Evolutionary conservation across 2,797 vertebrate genomes (phyloP).

Genomic region (Podarcis lilfordi): DNA sequence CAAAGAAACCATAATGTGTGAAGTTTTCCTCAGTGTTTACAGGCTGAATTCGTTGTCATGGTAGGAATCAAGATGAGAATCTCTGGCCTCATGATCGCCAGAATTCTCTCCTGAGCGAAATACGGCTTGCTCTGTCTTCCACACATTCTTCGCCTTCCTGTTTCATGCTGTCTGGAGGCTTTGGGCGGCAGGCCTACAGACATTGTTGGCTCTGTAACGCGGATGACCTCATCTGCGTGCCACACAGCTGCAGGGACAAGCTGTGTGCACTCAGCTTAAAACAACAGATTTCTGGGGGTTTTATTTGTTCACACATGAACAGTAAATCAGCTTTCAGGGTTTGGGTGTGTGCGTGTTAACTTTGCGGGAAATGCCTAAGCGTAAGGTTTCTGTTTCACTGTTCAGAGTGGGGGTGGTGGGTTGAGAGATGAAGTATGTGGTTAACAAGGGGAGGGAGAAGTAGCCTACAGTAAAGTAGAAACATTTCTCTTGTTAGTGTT

Average conservation of each 20-base stretch:
- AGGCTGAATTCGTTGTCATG: background rate
- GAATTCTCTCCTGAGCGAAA: slow-evolving; percentile 48
- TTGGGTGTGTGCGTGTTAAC: background rate
- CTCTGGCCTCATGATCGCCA: background rate
- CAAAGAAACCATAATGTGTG: background rate
- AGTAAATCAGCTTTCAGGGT: slow-evolving; percentile 55
- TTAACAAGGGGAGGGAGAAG: slow-evolving; percentile 50
- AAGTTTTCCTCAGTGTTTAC: background rate
- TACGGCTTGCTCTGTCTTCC: background rate
- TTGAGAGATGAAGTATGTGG: slow-evolving; percentile 46
- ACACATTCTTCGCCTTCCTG: slow-evolving; percentile 23
- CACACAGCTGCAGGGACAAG: slow-evolving; percentile 57
- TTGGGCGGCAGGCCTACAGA: slow-evolving; percentile 50
- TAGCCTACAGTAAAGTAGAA: slow-evolving; percentile 40
- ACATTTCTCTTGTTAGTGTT: background rate
- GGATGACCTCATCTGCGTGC: slow-evolving; percentile 55
- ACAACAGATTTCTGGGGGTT: slow-evolving; percentile 50
- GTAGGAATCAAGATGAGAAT: slow-evolving; percentile 14
- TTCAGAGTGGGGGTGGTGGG: slow-evolving; percentile 35
- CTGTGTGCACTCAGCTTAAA: background rate
- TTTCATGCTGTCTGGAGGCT: slow-evolving; percentile 56
- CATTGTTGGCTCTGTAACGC: slow-evolving; percentile 58
- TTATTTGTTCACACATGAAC: slow-evolving; percentile 63
- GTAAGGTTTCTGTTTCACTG: slow-evolving; percentile 58
- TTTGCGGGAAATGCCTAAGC: slow-evolving; percentile 64